Percentiles rank a stretch among this genome's conserved stretches.
Conservation (phyloP, 1,140 invertebrate species). For the Drosophila bocki region DNA sequence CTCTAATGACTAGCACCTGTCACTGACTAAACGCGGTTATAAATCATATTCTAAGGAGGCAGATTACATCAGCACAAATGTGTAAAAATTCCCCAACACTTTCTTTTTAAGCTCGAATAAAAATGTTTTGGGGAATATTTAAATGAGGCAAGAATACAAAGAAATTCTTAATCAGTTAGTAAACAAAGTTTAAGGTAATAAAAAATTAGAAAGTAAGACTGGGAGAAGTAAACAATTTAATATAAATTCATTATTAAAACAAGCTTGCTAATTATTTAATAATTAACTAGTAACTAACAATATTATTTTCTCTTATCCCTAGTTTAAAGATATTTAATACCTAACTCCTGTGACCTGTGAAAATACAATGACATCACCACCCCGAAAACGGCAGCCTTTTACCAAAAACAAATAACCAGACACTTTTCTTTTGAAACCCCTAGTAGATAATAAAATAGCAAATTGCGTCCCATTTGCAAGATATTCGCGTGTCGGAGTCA, state of each 20-base stretch:
- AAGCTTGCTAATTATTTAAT: not conserved
- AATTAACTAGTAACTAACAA: too few species aligned
- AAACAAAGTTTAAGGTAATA: not conserved
- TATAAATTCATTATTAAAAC: not conserved
- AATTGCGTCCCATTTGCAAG: slow-evolving; percentile 36
- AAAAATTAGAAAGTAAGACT: not conserved
- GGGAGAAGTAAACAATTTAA: not conserved
- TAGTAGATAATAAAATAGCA: slow-evolving; percentile 17
- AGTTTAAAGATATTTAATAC: too few species aligned
- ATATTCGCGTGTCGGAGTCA: slow-evolving; percentile 37
- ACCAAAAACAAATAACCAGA: not conserved
- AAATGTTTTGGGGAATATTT: not conserved
- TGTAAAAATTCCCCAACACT: slow-evolving; percentile 15
- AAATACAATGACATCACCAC: slow-evolving; percentile 14
- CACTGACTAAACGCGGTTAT: slow-evolving; percentile 23
- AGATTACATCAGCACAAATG: slow-evolving; percentile 33
- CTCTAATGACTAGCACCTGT: slow-evolving; percentile 23
- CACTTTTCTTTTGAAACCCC: slow-evolving; percentile 5
- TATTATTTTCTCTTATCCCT: not conserved
- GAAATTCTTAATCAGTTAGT: slow-evolving; percentile 1
- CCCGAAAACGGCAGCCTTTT: not conserved
- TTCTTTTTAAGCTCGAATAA: not conserved
- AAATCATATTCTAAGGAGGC: slow-evolving; percentile 22
- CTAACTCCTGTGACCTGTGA: not conserved
- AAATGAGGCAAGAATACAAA: not conserved